A percentile compares a stretch with the other conserved stretches of the same genome.
Evolutionary conservation across 2,113 vertebrate genomes (phyloP).

Genomic region (Zapornia atra): DNA sequence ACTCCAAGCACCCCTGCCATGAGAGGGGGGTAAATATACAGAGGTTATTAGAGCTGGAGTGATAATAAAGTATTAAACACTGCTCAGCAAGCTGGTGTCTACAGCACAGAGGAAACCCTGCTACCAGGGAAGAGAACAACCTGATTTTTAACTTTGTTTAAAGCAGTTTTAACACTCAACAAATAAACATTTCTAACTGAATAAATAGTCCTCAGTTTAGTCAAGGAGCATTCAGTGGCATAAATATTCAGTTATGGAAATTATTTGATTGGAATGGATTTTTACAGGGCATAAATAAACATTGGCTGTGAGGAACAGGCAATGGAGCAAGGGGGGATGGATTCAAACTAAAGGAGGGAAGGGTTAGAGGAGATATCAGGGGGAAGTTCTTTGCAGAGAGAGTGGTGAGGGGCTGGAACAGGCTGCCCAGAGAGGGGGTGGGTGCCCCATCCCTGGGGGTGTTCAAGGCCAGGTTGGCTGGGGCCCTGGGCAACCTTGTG

Average conservation of each 20-base stretch:
- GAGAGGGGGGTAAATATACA: not conserved
- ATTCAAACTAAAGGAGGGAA: no score
- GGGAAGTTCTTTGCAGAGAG: no score
- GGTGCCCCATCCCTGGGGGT: no score
- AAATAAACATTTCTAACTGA: conserved; percentile 76
- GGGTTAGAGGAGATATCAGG: no score
- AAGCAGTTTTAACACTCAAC: conserved; percentile 66
- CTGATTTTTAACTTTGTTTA: conserved; percentile 70
- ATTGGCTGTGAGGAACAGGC: conserved; percentile 57
- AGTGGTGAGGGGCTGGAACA: no score
- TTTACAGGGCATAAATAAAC: conserved; percentile 75
- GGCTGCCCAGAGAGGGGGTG: no score
- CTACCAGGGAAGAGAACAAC: not conserved
- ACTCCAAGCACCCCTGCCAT: not conserved
- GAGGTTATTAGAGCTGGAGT: not conserved
- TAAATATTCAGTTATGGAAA: conserved; percentile 82
- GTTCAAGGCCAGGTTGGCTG: no score
- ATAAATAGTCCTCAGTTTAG: conserved; percentile 70
- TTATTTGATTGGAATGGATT: conserved; percentile 75
- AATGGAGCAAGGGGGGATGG: conserved; percentile 19
- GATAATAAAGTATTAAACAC: not conserved
- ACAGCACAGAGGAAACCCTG: not conserved
- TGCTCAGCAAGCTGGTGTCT: conserved; percentile 1
- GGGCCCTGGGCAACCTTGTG: no score
- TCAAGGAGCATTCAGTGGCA: conserved; percentile 71